Base-by-base conservation (phyloP, 2,888 invertebrate genomes). In the Patella ulyssiponensis region DNA sequence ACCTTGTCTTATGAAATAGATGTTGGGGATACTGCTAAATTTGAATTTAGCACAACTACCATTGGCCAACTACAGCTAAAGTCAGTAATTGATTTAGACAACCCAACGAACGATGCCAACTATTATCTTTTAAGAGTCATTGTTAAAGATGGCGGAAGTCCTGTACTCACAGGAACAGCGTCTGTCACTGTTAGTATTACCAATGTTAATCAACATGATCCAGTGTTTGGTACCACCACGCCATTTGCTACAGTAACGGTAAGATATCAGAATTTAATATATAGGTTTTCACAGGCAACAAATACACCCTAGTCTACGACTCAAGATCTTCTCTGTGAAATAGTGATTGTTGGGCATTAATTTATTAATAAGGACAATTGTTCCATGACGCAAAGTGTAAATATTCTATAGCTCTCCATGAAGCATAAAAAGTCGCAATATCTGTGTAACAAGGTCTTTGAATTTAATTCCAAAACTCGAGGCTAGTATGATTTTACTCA, bases 241-340 rank as follows among this genome's bases (percentile, higher is more conserved):
- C 74, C 75, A 23, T 20, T 51, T 27, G 72, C 70, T 9, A 52
- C 58, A 33, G 74, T 81, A 9, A 51, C 73, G 97, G 75, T 83
- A 78, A 70, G 77, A 77, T 14, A 2, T 20, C 23, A 11, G 23
- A n/a, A 15, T 33, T 33, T 20, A 12, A 64, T 12, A 64, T 20
- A 64, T 9, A 64, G 20, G 20, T 64, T 20, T 0, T n/a, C n/a
- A n/a, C 5, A 64, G n/a, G 20, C n/a, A 7, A 12, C n/a, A n/a
- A 64, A 64, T 64, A 64, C n/a, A 9, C n/a, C 2, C 2, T n/a
- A 3, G 20, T 44, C 44, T 7, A 9, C 9, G 7, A 9, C 44
- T 44, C 44, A 7, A 44, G 7, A 44, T 44, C 44, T 44, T 44
- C 5, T 0, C 44, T 44, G 44, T 44, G 44, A 44, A 44, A 44